phyloP scores from a whole-genome alignment of 2,113 vertebrate species.

The human (Homo sapiens) region GRCh38 chr6:129650001-129650500 shows the following conservation, averaged over 20 bases:
- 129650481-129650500: background rate
- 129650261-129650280: background rate
- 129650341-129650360: background rate
- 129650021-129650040: no score
- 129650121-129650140: no score
- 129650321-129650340: background rate
- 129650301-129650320: background rate
- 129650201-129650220: no score
- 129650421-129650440: background rate
- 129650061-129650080: no score
- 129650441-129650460: background rate
- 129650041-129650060: no score
- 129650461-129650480: background rate
- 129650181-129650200: no score
- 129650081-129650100: no score
- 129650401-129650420: background rate
- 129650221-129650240: background rate
- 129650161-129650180: no score
- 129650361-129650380: background rate
- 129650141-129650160: no score
- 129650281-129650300: background rate
- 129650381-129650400: background rate
- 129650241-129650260: background rate
- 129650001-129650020: no score
- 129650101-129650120: no score